Evolutionary conservation across 2,113 vertebrate species (phyloP).

Genomic region (Sterrhoptilus dennistouni): DNA sequence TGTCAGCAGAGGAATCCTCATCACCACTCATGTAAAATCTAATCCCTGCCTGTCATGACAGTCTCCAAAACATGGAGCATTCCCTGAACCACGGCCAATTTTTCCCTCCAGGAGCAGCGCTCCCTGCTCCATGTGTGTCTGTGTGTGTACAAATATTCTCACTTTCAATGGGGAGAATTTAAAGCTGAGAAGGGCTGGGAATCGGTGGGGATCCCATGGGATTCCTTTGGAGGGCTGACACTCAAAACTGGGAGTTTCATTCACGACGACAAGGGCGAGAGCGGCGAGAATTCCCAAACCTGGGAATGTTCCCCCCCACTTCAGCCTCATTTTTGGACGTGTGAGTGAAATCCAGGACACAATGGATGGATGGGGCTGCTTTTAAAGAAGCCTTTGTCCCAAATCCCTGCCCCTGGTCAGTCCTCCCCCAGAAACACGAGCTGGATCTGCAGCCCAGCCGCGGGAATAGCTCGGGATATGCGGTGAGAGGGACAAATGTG

Average conservation of each 20-base stretch:
- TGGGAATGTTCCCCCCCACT: neutral
- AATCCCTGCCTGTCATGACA: constrained; percentile 53
- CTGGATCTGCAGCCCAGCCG: neutral
- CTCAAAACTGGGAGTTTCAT: neutral
- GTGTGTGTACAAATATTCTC: neutral
- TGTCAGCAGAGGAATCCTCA: constrained; percentile 48
- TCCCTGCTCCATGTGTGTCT: neutral
- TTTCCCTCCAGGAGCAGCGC: neutral
- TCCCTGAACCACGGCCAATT: constrained; percentile 38
- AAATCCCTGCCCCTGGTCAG: neutral
- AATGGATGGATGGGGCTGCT: constrained; percentile 23
- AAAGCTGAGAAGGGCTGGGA: neutral
- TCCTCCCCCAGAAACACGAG: neutral
- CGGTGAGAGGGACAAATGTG: constrained; percentile 17
- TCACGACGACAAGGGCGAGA: neutral
- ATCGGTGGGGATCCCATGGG: neutral
- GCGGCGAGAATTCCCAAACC: constrained; percentile 6
- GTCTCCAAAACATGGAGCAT: constrained; percentile 47
- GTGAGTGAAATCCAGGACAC: constrained; percentile 64
- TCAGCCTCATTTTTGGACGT: constrained; percentile 44
- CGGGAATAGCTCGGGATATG: neutral
- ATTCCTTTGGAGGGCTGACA: neutral
- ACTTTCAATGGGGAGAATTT: neutral
- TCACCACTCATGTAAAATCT: constrained; percentile 61
- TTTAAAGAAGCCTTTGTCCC: constrained; percentile 60